Percentiles rank a stretch among this genome's conserved stretches.
phyloP scores from a whole-genome alignment of 2,888 invertebrate genomes.

The Drosophila robusta region DNA sequence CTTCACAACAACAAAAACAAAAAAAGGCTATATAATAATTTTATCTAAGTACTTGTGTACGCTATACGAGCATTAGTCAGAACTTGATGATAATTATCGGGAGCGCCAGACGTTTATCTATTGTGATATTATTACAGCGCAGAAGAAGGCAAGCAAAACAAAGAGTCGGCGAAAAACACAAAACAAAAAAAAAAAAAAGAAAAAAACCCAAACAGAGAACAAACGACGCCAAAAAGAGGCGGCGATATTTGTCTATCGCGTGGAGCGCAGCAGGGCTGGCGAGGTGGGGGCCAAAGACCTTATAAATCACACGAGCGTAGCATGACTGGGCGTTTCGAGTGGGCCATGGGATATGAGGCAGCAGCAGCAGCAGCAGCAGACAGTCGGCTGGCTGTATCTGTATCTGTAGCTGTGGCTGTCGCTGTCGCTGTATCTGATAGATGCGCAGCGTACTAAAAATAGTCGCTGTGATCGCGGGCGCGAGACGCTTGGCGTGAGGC shows the following conservation, averaged over 20 bases:
- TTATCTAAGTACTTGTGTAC: conserved; percentile 28
- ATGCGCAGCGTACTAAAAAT: conserved; percentile 69
- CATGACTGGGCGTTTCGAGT: conserved; percentile 74
- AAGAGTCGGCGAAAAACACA: conserved; percentile 54
- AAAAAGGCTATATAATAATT: neutral
- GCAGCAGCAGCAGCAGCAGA: conserved; percentile 2
- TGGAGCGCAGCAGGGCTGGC: conserved; percentile 16
- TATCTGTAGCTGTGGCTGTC: conserved; percentile 13
- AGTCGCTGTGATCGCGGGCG: conserved; percentile 49
- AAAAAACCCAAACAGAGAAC: conserved; percentile 45
- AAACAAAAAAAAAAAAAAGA: conserved; percentile 6
- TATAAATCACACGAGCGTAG: conserved; percentile 81
- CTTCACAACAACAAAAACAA: neutral
- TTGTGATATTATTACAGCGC: conserved; percentile 58
- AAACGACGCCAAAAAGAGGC: conserved; percentile 27
- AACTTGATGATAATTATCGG: conserved; percentile 18
- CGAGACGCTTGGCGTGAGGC: neutral
- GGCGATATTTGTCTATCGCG: too few relatives aligned
- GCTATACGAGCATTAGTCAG: conserved; percentile 31
- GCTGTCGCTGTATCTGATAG: conserved; percentile 48
- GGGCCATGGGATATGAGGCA: conserved; percentile 38
- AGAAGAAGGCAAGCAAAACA: conserved; percentile 73
- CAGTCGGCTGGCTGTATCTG: conserved; percentile 4
- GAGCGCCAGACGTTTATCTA: conserved; percentile 39
- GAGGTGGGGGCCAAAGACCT: conserved; percentile 72